These are phyloP conservation scores for Sphyrna mokarran DNA, from an alignment of 2,113 vertebrate species.

Conservation along the genomic window DNA sequence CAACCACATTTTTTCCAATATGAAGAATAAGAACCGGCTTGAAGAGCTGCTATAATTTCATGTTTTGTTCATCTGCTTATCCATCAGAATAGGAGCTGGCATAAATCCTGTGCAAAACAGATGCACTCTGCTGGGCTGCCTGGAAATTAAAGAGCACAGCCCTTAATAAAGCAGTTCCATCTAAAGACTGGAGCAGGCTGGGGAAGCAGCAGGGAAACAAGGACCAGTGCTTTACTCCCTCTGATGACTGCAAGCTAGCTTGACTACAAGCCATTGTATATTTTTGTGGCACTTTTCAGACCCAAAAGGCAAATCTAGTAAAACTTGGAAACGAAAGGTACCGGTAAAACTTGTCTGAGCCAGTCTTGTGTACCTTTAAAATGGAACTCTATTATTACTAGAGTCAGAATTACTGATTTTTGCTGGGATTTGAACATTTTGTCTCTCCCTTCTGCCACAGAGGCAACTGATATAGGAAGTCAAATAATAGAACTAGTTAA, in stretches of 20 bases:
- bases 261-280: neutral
- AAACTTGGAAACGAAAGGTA: too few relatives aligned
- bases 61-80: neutral
- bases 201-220: neutral
- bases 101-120: neutral
- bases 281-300: neutral
- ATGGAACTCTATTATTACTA: too few relatives aligned
- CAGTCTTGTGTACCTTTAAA: too few relatives aligned
- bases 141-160: neutral
- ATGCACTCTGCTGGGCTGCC: neutral
- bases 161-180: neutral
- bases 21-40: neutral
- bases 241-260: neutral
- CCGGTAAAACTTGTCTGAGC: too few relatives aligned
- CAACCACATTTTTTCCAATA: neutral
- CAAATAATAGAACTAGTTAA: neutral
- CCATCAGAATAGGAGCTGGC: neutral
- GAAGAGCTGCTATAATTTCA: neutral
- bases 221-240: neutral
- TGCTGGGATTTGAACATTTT: too few relatives aligned
- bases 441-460: neutral
- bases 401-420: too few relatives aligned
- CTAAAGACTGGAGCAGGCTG: neutral
- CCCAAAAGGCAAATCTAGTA: too few relatives aligned
- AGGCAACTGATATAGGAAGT: neutral